phyloP scores from a whole-genome alignment of 2,797 vertebrate genomes.

The Sebastes iracundus region DNA sequence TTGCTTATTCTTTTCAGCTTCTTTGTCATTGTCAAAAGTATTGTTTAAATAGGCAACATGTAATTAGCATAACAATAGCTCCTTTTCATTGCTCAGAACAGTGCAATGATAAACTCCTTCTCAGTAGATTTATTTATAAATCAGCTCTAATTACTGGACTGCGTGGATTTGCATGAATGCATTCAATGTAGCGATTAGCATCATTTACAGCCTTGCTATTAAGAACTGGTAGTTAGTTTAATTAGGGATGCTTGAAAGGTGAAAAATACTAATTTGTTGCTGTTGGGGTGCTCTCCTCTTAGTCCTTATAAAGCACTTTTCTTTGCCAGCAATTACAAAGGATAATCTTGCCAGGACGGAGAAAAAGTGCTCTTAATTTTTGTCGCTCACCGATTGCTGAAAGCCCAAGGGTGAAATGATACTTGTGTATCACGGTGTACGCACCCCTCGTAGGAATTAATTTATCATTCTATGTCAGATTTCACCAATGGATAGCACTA shows the following conservation, averaged over 20 bases:
- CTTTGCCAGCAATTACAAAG: neutral
- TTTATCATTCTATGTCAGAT: neutral
- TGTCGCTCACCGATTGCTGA: neutral
- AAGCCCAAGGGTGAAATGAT: neutral
- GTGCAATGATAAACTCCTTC: neutral
- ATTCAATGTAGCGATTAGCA: neutral
- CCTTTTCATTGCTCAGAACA: neutral
- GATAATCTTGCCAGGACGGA: neutral
- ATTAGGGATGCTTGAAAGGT: slow-evolving; percentile 5
- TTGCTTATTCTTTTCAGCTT: neutral
- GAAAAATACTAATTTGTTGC: slow-evolving; percentile 9
- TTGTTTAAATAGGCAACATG: neutral
- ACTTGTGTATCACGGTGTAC: neutral
- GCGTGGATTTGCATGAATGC: neutral
- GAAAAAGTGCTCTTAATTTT: neutral
- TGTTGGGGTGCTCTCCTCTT: neutral
- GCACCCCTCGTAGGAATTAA: neutral
- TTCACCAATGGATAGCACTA: neutral
- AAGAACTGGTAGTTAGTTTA: neutral
- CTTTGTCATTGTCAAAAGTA: neutral
- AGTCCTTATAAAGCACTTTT: neutral
- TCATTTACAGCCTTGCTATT: slow-evolving; percentile 5
- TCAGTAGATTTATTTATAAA: slow-evolving; percentile 27
- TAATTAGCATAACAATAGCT: neutral
- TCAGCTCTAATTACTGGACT: slow-evolving; percentile 14